Conservation (phyloP, 2,888 invertebrate species). For the Herminia tarsipennalis region DNA sequence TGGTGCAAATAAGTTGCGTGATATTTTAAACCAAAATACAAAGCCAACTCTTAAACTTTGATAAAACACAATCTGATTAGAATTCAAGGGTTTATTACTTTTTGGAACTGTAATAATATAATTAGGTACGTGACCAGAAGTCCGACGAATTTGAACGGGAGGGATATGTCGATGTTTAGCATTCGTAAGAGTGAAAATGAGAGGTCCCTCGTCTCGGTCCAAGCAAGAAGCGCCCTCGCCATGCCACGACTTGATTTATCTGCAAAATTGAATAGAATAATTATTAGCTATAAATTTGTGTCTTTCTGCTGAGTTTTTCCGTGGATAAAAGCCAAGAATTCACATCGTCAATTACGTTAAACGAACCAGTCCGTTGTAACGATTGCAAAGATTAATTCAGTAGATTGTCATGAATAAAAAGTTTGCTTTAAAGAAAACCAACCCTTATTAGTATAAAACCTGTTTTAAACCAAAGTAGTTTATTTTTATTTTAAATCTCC, state of each 20-base stretch:
- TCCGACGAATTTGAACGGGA: conserved; percentile 70
- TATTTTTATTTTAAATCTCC: too few species aligned
- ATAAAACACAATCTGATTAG: neutral
- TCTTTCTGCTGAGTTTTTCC: neutral
- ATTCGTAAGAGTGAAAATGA: conserved; percentile 71
- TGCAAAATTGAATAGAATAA: conserved; percentile 43
- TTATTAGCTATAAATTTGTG: neutral
- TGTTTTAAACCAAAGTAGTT: too few species aligned
- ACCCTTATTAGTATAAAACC: too few species aligned
- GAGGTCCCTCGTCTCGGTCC: conserved; percentile 67
- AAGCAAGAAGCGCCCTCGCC: conserved; percentile 64
- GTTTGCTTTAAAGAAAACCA: too few species aligned
- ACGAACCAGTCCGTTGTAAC: neutral
- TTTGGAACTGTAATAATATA: conserved; percentile 70
- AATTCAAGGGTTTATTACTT: conserved; percentile 57
- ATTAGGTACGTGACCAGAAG: conserved; percentile 71
- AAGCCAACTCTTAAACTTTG: neutral
- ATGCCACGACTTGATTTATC: conserved; percentile 67
- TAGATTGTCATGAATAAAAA: too few species aligned
- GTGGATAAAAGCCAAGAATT: conserved; percentile 4
- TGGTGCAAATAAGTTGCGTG: neutral
- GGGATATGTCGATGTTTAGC: conserved; percentile 67
- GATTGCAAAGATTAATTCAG: too few species aligned
- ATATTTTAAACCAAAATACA: neutral
- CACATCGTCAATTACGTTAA: conserved; percentile 2